Evolutionary conservation across 2,113 vertebrate genomes (phyloP).

Genomic region (Perca fluviatilis): DNA sequence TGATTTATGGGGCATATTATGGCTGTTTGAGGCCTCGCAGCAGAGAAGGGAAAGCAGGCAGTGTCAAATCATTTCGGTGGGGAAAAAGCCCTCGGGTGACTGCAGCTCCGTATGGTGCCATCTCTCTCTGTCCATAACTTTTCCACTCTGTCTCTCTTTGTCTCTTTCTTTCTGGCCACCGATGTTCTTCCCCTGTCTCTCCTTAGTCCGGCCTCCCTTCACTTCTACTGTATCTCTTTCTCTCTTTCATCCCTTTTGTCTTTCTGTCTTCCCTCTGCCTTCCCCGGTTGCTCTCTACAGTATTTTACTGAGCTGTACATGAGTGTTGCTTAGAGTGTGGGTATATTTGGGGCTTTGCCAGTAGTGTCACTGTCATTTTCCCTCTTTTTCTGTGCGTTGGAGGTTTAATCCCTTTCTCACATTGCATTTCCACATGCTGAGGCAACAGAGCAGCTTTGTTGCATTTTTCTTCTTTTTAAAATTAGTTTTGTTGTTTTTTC

Average conservation of each 20-base stretch:
- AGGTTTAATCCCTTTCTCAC: slow-evolving; percentile 73
- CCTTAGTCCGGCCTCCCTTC: slow-evolving; percentile 14
- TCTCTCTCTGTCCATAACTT: slow-evolving; percentile 51
- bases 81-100: slow-evolving; percentile 55
- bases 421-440: slow-evolving; percentile 70
- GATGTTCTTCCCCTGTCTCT: slow-evolving; percentile 33
- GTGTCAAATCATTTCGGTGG: slow-evolving; percentile 64
- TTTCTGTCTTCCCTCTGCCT: slow-evolving; percentile 21
- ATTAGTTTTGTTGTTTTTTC: slow-evolving; percentile 63
- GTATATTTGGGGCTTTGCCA: slow-evolving; percentile 47
- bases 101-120: slow-evolving; percentile 40
- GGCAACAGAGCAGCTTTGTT: slow-evolving; percentile 53
- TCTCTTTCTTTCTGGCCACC: slow-evolving; percentile 36
- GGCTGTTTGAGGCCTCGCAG: slow-evolving; percentile 58
- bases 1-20: slow-evolving; percentile 76
- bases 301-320: slow-evolving; percentile 52
- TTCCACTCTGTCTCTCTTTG: slow-evolving; percentile 42
- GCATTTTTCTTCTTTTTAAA: slow-evolving; percentile 10
- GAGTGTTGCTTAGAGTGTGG: slow-evolving; percentile 45
- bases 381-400: slow-evolving; percentile 56
- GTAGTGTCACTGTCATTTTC: slow-evolving; percentile 51
- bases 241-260: slow-evolving; percentile 43
- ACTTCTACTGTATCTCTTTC: slow-evolving; percentile 19
- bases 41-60: slow-evolving; percentile 54
- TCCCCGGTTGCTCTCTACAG: slow-evolving; percentile 44